Percentiles rank a stretch among this genome's conserved stretches.
Conservation (phyloP, 2,797 vertebrate species). For the Hypotaenidia philippensis region DNA sequence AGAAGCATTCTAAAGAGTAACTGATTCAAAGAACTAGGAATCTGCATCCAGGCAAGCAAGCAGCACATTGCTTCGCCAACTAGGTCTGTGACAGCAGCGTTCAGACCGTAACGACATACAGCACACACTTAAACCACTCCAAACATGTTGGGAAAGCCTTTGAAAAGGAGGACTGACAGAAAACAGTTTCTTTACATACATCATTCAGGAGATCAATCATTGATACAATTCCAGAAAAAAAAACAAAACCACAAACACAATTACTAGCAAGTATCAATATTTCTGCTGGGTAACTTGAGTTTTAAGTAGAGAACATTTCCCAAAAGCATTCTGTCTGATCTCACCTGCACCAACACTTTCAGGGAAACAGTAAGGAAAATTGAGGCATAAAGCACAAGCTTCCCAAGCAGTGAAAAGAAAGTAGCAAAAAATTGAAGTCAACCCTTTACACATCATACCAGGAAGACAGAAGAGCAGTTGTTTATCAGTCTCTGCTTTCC, state of each 20-base stretch:
- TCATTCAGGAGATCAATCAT: neutral
- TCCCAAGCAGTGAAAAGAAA: neutral
- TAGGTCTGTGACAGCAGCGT: neutral
- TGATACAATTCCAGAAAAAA: neutral
- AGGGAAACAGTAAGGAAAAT: neutral
- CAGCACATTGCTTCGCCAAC: neutral
- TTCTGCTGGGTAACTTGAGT: neutral
- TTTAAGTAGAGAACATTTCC: neutral
- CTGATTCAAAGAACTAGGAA: neutral
- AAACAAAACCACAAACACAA: neutral
- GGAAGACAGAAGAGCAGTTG: neutral
- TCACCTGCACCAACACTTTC: neutral
- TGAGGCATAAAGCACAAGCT: neutral
- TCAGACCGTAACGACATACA: neutral
- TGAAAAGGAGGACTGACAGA: neutral
- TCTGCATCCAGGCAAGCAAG: neutral
- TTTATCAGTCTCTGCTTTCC: neutral
- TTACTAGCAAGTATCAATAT: neutral
- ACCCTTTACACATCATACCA: neutral
- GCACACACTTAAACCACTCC: neutral
- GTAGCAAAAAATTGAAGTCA: neutral
- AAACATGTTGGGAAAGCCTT: neutral
- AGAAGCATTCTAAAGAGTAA: neutral
- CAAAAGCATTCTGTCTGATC: neutral
- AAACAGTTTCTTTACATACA: neutral